Percentiles rank a stretch among this genome's conserved stretches.
These are phyloP conservation scores for Betta splendens DNA, from an alignment of 2,797 vertebrate species.

Conservation along the genomic window DNA sequence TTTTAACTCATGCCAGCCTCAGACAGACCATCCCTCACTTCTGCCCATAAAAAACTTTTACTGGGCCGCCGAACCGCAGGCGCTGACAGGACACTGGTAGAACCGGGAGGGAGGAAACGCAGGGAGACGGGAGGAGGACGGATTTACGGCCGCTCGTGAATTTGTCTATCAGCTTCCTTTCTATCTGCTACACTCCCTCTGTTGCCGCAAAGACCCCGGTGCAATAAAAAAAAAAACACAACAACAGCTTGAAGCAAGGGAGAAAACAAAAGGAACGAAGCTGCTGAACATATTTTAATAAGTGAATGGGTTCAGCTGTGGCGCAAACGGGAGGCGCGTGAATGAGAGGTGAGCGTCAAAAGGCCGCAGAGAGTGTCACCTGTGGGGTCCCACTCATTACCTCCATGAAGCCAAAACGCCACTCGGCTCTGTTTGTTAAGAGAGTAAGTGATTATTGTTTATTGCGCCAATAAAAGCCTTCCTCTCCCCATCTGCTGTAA, in stretches of 20 bases:
- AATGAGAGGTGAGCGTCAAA: slow-evolving; percentile 29
- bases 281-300: slow-evolving; percentile 42
- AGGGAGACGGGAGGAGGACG: slow-evolving; percentile 51
- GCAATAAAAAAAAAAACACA: too few relatives aligned
- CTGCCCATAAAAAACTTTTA: slow-evolving; percentile 78
- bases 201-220: slow-evolving; percentile 16
- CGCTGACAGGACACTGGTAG: slow-evolving; percentile 43
- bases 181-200: slow-evolving; percentile 45
- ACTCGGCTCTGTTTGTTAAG: slow-evolving; percentile 57
- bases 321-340: slow-evolving; percentile 11
- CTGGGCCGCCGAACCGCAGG: slow-evolving; percentile 76
- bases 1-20: slow-evolving; percentile 69
- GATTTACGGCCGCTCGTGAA: slow-evolving; percentile 75
- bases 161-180: slow-evolving; percentile 65
- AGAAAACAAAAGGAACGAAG: slow-evolving; percentile 17
- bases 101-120: slow-evolving; percentile 11
- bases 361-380: slow-evolving; percentile 35
- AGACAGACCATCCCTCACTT: slow-evolving; percentile 74
- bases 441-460: slow-evolving; percentile 78
- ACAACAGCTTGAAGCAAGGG: slow-evolving; percentile 21
- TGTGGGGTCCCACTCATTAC: slow-evolving; percentile 53
- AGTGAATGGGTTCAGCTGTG: slow-evolving; percentile 32
- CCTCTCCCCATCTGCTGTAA: slow-evolving; percentile 75
- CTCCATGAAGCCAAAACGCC: slow-evolving; percentile 50
- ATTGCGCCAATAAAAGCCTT: slow-evolving; percentile 79